Evolutionary conservation across 2,888 invertebrate species (phyloP).

Genomic region (Alloscopus bannaensis): DNA sequence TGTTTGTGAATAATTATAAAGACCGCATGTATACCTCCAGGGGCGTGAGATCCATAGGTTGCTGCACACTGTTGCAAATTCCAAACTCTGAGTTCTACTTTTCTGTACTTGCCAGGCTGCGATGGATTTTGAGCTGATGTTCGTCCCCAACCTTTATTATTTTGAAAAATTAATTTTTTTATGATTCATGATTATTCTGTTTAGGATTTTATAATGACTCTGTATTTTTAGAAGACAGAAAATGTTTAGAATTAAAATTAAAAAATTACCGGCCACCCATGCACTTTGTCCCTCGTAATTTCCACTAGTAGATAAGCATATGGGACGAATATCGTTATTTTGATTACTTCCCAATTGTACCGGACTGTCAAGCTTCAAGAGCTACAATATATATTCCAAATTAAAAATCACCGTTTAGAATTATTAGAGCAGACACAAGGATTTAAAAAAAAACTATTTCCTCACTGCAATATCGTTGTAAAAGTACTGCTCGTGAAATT

Average conservation of each 20-base stretch:
- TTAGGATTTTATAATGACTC: too few relatives aligned
- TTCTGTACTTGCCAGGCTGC: conserved; percentile 87
- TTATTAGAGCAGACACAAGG: conserved; percentile 18
- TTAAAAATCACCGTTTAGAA: not conserved
- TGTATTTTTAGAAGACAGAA: too few relatives aligned
- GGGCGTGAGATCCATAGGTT: conserved; percentile 90
- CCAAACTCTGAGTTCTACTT: conserved; percentile 91
- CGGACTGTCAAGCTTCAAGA: conserved; percentile 67
- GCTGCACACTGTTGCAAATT: conserved; percentile 80
- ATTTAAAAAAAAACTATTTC: not conserved
- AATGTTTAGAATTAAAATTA: not conserved
- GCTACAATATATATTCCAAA: conserved; percentile 14
- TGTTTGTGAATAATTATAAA: too few relatives aligned
- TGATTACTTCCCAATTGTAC: conserved; percentile 63
- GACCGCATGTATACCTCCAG: too few relatives aligned
- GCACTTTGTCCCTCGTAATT: conserved; percentile 16
- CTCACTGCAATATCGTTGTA: conserved; percentile 67
- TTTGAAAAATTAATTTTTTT: too few relatives aligned
- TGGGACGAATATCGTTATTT: conserved; percentile 63
- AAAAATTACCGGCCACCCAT: conserved; percentile 10
- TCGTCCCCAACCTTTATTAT: conserved; percentile 50
- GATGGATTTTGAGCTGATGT: conserved; percentile 81
- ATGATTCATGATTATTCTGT: too few relatives aligned
- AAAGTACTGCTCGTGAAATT: conserved; percentile 67
- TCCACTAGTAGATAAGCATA: conserved; percentile 54